Evolutionary conservation across 2,888 invertebrate species (phyloP), one percentile per base, ranked within the genome.

Genomic region (Athripsodes cinereus): DNA sequence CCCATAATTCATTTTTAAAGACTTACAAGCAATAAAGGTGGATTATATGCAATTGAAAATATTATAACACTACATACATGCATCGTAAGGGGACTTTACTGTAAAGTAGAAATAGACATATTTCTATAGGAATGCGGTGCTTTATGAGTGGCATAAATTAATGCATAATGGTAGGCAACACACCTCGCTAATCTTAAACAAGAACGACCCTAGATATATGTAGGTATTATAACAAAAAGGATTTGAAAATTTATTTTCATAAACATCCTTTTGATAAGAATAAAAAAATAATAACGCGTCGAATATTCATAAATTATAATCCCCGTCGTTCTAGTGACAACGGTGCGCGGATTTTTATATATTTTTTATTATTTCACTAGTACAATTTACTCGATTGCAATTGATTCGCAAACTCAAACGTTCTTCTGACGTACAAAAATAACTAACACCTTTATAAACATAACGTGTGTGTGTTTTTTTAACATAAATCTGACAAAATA

Each of bases 1-100:
- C 59, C 31, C 61, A 62, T 62, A 62, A 62, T 60, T 62, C 62
- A 61, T 50, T 61, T 57, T 60, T 63, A 63, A 63, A 63, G 57
- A 59, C 59, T 63, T 63, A 63, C 63, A 63, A 57, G 63, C 59
- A 63, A 63, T 63, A 63, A 63, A 63, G 63, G 61, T 61, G 63
- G 63, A 63, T 63, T 63, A 63, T 59, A 59, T 55, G 61, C 59
- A 61, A 63, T 63, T 63, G 63, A 63, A 63, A 63, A 63, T 61
- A 59, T 59, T 57, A n/a, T n/a, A n/a, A n/a, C n/a, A n/a, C n/a
- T n/a, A n/a, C n/a, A n/a, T n/a, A n/a, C n/a, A n/a, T n/a, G n/a
- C n/a, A 58, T 56, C 59, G 57, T 46, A 40, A 19, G 57, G 63
- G 63, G 63, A 40, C 52, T 60, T 60, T 55, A 55, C 31, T 52